A percentile compares a stretch with the other conserved stretches of the same genome.
Evolutionary conservation across 1,140 invertebrate species (phyloP).

Genomic region (Nasonia vitripennis): DNA sequence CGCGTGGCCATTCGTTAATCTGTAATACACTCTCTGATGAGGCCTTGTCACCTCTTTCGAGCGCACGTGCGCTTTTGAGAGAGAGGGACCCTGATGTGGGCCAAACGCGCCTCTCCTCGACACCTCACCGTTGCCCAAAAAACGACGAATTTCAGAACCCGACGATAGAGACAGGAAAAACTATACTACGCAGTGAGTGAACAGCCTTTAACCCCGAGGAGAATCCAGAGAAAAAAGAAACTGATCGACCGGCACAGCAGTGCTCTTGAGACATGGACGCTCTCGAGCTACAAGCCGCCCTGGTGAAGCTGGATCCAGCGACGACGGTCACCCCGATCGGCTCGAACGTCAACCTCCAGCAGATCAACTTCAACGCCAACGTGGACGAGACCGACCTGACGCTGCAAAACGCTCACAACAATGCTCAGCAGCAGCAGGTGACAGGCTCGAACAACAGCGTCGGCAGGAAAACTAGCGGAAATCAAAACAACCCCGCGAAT

Average conservation of each 20-base stretch:
- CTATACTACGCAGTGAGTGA: not conserved
- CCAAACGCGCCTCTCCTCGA: too few species aligned
- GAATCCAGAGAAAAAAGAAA: not conserved
- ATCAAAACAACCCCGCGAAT: constrained; percentile 25
- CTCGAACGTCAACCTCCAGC: constrained; percentile 65
- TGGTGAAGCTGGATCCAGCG: constrained; percentile 72
- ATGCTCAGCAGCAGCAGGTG: constrained; percentile 47
- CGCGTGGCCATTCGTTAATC: not conserved
- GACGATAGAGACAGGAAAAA: not conserved
- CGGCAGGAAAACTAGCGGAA: constrained; percentile 13
- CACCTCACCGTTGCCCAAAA: not conserved
- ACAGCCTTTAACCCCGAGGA: too few species aligned
- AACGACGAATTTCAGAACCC: not conserved
- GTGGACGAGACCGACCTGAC: constrained; percentile 66
- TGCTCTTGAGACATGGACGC: constrained; percentile 65
- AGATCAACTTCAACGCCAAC: constrained; percentile 62
- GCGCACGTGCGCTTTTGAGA: too few species aligned
- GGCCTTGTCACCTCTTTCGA: not conserved
- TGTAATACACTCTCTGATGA: not conserved
- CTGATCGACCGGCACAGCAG: not conserved
- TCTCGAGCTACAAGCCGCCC: constrained; percentile 69
- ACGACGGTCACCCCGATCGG: constrained; percentile 72
- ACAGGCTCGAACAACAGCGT: not conserved
- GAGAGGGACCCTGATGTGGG: too few species aligned
- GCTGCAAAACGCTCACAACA: constrained; percentile 59